Evolutionary conservation across 2,888 invertebrate species (phyloP).

Genomic region (Scrobipalpa atriplicella): DNA sequence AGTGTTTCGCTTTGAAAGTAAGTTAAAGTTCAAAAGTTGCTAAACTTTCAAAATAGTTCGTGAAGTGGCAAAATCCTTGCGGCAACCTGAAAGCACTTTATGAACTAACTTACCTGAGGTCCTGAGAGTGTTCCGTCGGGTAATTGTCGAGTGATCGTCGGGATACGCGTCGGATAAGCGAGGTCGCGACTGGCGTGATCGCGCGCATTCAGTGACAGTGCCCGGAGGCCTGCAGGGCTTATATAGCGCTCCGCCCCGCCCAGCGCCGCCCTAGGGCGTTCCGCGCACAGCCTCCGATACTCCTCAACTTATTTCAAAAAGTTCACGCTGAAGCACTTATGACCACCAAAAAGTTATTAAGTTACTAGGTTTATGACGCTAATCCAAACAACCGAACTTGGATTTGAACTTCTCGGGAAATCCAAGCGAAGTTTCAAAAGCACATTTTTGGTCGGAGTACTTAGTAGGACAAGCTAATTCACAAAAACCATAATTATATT

Average conservation of each 20-base stretch:
- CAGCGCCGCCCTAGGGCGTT: conserved; percentile 70
- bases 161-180: conserved; percentile 35
- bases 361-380: too few relatives aligned
- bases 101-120: background rate
- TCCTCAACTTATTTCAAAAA: conserved; percentile 38
- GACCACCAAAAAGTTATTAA: background rate
- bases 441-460: too few relatives aligned
- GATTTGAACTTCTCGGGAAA: too few relatives aligned
- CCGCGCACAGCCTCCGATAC: conserved; percentile 45
- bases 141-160: background rate
- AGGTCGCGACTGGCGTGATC: conserved; percentile 58
- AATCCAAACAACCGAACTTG: too few relatives aligned
- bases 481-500: too few relatives aligned
- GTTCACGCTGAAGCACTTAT: background rate
- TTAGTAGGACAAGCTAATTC: too few relatives aligned
- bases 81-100: background rate
- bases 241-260: conserved; percentile 76
- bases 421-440: too few relatives aligned
- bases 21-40: background rate
- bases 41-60: background rate
- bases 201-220: conserved; percentile 75
- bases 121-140: background rate
- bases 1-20: background rate
- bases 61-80: background rate
- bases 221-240: conserved; percentile 69